A percentile compares a stretch with the other conserved stretches of the same genome.
phyloP scores from a whole-genome alignment of 1,140 invertebrate genomes.

The Diorhabda elongata region DNA sequence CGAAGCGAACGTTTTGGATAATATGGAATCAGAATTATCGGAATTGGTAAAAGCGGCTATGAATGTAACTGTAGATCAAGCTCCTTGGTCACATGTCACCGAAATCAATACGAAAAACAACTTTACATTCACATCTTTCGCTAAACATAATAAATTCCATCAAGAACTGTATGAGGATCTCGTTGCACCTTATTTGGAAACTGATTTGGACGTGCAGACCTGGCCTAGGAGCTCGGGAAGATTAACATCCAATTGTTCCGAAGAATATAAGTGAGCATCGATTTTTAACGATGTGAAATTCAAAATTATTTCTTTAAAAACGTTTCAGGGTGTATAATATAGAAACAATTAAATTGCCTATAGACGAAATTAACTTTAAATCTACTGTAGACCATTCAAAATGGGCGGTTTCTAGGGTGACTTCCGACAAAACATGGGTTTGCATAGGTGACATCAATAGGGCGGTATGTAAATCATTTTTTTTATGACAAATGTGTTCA shows the following conservation, averaged over 20 bases:
- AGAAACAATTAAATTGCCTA: slow-evolving; percentile 53
- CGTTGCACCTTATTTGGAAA: slow-evolving; percentile 68
- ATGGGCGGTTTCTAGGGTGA: slow-evolving; percentile 69
- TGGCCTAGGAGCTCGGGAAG: slow-evolving; percentile 80
- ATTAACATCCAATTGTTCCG: slow-evolving; percentile 65
- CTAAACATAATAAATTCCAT: slow-evolving; percentile 71
- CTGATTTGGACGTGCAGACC: slow-evolving; percentile 74
- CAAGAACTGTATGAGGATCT: slow-evolving; percentile 81
- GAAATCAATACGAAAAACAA: slow-evolving; percentile 57
- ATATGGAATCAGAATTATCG: slow-evolving; percentile 52
- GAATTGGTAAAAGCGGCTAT: slow-evolving; percentile 60
- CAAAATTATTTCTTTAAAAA: not conserved
- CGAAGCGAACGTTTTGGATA: slow-evolving; percentile 54
- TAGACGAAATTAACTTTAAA: slow-evolving; percentile 61
- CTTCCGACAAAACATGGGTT: slow-evolving; percentile 58
- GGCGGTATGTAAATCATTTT: slow-evolving; percentile 58
- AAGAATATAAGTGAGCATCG: slow-evolving; percentile 50
- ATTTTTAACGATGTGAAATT: not conserved
- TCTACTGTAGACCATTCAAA: slow-evolving; percentile 85
- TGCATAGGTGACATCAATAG: slow-evolving; percentile 93
- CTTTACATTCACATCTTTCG: slow-evolving; percentile 68
- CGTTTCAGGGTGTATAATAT: slow-evolving; percentile 66
- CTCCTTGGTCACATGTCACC: slow-evolving; percentile 61
- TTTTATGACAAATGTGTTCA: not conserved
- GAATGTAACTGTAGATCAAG: slow-evolving; percentile 55